phyloP scores from a whole-genome alignment of 2,797 vertebrate species.

The Eulemur mongoz region DNA sequence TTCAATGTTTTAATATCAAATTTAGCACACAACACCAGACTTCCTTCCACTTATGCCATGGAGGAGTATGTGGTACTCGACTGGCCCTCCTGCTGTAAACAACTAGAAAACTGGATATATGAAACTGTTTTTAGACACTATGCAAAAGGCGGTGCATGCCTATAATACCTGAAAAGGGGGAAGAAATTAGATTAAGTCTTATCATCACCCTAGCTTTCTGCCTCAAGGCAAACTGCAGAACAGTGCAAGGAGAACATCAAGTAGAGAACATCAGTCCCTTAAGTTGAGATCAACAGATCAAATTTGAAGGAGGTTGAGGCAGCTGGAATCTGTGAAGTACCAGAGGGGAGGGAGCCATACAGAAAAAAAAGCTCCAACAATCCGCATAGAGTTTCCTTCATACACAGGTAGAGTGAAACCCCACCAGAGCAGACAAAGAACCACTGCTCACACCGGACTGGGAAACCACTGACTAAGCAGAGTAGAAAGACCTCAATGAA shows the following conservation, averaged over 20 bases:
- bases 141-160: background rate
- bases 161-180: background rate
- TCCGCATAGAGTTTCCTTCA: background rate
- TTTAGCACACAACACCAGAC: background rate
- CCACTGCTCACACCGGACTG: background rate
- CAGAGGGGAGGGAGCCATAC: background rate
- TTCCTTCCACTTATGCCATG: background rate
- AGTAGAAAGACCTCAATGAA: background rate
- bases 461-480: background rate
- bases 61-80: background rate
- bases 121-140: background rate
- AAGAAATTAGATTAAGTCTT: background rate
- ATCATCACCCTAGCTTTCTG: background rate
- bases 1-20: background rate
- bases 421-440: background rate
- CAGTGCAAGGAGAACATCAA: background rate
- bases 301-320: background rate
- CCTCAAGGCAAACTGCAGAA: background rate
- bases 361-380: background rate
- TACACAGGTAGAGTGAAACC: background rate
- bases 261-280: background rate
- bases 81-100: background rate
- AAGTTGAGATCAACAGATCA: background rate
- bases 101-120: background rate
- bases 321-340: background rate